Conservation (phyloP, 2,113 vertebrate genomes). For the Chascanopsetta lugubris region DNA sequence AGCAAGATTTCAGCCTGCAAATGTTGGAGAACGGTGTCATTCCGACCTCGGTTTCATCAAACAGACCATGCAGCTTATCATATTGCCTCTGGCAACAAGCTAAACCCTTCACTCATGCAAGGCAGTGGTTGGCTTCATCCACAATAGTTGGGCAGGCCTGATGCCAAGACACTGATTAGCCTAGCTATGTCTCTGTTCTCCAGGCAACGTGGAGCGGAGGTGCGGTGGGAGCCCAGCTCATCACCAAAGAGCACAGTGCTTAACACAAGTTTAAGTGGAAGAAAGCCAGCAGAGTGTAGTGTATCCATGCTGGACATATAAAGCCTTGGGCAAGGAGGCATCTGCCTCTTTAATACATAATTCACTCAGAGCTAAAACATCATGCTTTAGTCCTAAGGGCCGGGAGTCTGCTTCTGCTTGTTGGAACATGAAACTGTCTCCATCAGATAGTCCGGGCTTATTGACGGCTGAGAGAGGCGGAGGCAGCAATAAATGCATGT, state of each 20-base stretch:
- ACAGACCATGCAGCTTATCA: constrained; percentile 47
- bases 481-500: background rate
- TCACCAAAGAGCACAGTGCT: constrained; percentile 72
- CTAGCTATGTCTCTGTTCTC: constrained; percentile 69
- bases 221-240: constrained; percentile 70
- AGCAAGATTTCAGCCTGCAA: background rate
- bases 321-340: constrained; percentile 76
- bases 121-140: constrained; percentile 63
- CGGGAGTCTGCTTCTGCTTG: constrained; percentile 53
- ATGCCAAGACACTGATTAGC: constrained; percentile 78
- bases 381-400: constrained; percentile 64
- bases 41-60: constrained; percentile 42
- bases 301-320: constrained; percentile 72
- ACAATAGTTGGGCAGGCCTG: constrained; percentile 64
- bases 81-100: constrained; percentile 49
- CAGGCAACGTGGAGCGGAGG: constrained; percentile 62
- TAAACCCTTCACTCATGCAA: constrained; percentile 62
- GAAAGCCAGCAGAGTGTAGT: constrained; percentile 73
- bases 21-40: constrained; percentile 6
- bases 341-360: constrained; percentile 79
- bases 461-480: constrained; percentile 1
- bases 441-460: constrained; percentile 61
- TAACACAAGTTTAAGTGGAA: constrained; percentile 78
- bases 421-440: constrained; percentile 69
- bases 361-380: constrained; percentile 74